Conservation (phyloP, 2,113 vertebrate genomes). For the Helogale parvula region DNA sequence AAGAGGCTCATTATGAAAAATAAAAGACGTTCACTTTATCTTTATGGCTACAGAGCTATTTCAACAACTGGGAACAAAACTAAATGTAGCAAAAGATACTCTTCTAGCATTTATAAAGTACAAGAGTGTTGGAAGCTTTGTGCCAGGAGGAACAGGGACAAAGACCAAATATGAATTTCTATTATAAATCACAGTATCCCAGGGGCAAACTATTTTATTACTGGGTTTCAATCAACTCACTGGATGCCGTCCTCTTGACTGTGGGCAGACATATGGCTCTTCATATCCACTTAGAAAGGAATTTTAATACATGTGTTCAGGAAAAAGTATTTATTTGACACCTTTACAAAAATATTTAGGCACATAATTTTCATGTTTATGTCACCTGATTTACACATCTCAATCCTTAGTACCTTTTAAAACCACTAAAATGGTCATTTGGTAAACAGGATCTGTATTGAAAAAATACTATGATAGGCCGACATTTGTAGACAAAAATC, state of each 20-base stretch:
- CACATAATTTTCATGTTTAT: constrained; percentile 78
- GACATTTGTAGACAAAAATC: constrained; percentile 60
- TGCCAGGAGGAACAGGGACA: neutral
- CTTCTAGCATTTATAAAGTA: neutral
- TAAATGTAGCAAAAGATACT: neutral
- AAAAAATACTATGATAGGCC: constrained; percentile 78
- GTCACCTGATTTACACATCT: constrained; percentile 69
- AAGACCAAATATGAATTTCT: neutral
- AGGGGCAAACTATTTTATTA: neutral
- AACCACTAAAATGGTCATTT: constrained; percentile 74
- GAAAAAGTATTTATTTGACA: constrained; percentile 85
- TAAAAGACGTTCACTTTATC: neutral
- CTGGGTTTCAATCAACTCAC: neutral
- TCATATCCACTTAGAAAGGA: neutral
- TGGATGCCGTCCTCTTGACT: neutral
- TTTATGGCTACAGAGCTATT: neutral
- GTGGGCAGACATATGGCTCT: neutral
- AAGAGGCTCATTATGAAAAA: neutral
- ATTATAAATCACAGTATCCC: neutral
- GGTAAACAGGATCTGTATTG: constrained; percentile 82
- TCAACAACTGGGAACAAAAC: neutral
- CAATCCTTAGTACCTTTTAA: constrained; percentile 74
- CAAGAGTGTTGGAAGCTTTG: neutral
- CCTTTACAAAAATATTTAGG: constrained; percentile 88
- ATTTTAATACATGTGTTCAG: constrained; percentile 48